Base-by-base conservation (phyloP, 2,888 invertebrate species). In the Lamproptera curius region DNA sequence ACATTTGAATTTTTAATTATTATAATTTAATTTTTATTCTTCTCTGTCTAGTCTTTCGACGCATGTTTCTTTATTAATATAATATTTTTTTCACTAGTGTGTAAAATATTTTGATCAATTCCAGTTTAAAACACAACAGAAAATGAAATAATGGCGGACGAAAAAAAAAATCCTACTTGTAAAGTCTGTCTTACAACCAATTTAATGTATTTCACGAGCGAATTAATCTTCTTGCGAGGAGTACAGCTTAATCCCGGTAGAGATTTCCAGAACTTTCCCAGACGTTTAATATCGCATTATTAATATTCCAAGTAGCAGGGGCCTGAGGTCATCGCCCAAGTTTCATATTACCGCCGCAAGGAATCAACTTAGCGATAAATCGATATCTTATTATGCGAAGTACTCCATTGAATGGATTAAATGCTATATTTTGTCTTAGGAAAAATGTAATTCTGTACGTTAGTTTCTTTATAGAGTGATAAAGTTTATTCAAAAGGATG, bases 181-280 rank as follows among this genome's bases (percentile, higher is more conserved):
- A 41, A 41, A 23, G 14, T 13, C 13, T 16, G 37, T 16, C 16
- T 20, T 33, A 42, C 16, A 11, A 36, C 31, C 17, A 16, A 33
- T 38, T 31, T 48, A 53, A 48, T 53, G 46, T 45, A 47, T 57
- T 50, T 53, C 53, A 51, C 51, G 47, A 52, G 50, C 45, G 52
- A 53, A 57, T 58, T 70, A 73, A 76, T 70, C 68, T 61, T 55
- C 61, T 65, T 64, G 52, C 46, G 52, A 51, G 55, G 60, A 63
- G 53, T 62, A 61, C 62, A 61, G 68, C 71, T 76, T 82, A 82
- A 81, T 82, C 81, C 73, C 73, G 62, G 70, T 72, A 57, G 68
- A 73, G 66, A 70, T 61, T 53, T 63, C 71, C 55, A 54, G 61
- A 70, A 80, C 66, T 77, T 79, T 53, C 58, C 55, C 63, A 60